Evolutionary conservation across 2,888 invertebrate genomes (phyloP).

Genomic region (Priocnemis perturbator): DNA sequence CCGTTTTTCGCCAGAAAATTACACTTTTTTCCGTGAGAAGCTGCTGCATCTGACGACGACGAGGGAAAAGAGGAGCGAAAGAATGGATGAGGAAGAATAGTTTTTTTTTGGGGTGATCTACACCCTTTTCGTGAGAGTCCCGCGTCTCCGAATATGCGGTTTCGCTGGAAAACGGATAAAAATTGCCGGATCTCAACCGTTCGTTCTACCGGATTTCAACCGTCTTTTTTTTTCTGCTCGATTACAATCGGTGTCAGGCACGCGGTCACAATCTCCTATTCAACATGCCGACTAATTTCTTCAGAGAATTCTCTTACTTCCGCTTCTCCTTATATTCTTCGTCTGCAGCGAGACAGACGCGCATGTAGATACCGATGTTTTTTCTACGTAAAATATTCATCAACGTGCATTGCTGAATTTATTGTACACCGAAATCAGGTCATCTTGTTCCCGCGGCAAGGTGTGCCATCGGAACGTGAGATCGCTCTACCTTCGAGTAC

Average conservation of each 20-base stretch:
- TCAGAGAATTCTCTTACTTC: too few species aligned
- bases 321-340: too few species aligned
- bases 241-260: too few species aligned
- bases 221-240: too few species aligned
- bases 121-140: constrained; percentile 13
- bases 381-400: too few species aligned
- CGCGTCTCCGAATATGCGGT: constrained; percentile 6
- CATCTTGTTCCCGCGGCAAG: background rate
- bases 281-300: too few species aligned
- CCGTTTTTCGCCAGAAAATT: constrained; percentile 48
- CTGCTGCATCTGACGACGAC: constrained; percentile 15
- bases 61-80: background rate
- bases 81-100: background rate
- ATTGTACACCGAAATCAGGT: background rate
- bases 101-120: background rate
- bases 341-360: too few species aligned
- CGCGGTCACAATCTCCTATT: too few species aligned
- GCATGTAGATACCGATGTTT: too few species aligned
- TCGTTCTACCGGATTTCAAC: too few species aligned
- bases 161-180: constrained; percentile 2
- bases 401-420: too few species aligned
- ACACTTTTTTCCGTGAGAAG: constrained; percentile 57
- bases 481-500: background rate
- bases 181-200: background rate
- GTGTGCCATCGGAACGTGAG: too few species aligned